Percentiles rank a stretch among this genome's conserved stretches.
phyloP scores from a whole-genome alignment of 2,888 invertebrate species.

The Drosophila melanosoma region DNA sequence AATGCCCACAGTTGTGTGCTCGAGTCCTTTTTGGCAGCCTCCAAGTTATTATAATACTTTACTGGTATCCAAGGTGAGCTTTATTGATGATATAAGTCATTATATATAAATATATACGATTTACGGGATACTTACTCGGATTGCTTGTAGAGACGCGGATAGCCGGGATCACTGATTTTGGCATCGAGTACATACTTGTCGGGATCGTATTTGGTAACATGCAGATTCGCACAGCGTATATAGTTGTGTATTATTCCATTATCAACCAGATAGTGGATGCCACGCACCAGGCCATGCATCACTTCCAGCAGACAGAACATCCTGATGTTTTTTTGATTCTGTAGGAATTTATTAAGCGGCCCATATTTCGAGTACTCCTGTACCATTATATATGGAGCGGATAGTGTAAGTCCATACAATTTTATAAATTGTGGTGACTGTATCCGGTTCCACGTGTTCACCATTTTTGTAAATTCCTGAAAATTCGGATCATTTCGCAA shows the following conservation, averaged over 20 bases:
- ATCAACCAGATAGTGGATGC: slow-evolving; percentile 94
- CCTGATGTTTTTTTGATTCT: slow-evolving; percentile 86
- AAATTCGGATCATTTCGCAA: slow-evolving; percentile 88
- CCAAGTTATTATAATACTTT: slow-evolving; percentile 90
- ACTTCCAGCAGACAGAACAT: slow-evolving; percentile 92
- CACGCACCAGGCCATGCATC: slow-evolving; percentile 92
- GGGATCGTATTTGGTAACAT: slow-evolving; percentile 91
- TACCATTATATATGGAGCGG: slow-evolving; percentile 92
- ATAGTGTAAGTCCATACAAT: slow-evolving; percentile 91
- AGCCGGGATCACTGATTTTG: slow-evolving; percentile 93
- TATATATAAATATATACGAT: neutral
- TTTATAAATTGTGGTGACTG: slow-evolving; percentile 91
- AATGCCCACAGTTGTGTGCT: slow-evolving; percentile 96
- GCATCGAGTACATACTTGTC: slow-evolving; percentile 88
- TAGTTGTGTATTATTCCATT: slow-evolving; percentile 93
- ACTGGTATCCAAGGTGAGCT: slow-evolving; percentile 96
- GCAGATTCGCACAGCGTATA: slow-evolving; percentile 92
- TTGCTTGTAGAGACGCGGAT: slow-evolving; percentile 86
- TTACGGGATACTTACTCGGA: slow-evolving; percentile 55
- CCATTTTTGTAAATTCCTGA: slow-evolving; percentile 91
- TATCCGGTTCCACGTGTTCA: slow-evolving; percentile 92
- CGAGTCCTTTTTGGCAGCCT: slow-evolving; percentile 88
- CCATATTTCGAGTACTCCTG: slow-evolving; percentile 92
- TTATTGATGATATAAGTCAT: slow-evolving; percentile 12
- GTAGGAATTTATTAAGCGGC: slow-evolving; percentile 88